Conservation (phyloP, 2,888 invertebrate genomes). For the Xylocampa areola region DNA sequence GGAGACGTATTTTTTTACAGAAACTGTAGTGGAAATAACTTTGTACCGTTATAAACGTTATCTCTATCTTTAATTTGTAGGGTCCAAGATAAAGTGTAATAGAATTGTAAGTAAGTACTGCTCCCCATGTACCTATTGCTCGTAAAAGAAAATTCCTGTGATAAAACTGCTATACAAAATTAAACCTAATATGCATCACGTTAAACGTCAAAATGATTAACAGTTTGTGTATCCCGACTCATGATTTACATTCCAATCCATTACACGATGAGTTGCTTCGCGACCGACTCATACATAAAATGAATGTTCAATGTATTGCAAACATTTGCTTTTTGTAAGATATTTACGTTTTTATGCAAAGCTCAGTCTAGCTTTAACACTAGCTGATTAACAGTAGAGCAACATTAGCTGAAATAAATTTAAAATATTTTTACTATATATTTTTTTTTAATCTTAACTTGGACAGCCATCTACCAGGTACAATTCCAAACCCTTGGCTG, state of each 20-base stretch:
- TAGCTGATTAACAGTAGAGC: slow-evolving; percentile 16
- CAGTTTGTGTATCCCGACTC: neutral
- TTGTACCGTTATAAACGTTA: neutral
- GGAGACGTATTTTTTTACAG: neutral
- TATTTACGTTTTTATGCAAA: neutral
- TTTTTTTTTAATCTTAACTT: no score
- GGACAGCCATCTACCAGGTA: no score
- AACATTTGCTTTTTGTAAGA: slow-evolving; percentile 6
- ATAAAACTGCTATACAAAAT: neutral
- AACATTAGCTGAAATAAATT: neutral
- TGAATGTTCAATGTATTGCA: slow-evolving; percentile 9
- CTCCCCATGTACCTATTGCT: neutral
- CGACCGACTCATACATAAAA: slow-evolving; percentile 7
- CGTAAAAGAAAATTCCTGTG: slow-evolving; percentile 15
- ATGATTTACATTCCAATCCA: slow-evolving; percentile 21
- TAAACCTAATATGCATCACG: neutral
- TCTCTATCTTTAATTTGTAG: slow-evolving; percentile 10
- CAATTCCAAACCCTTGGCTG: no score
- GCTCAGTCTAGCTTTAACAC: slow-evolving; percentile 1
- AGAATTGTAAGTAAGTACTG: slow-evolving; percentile 1
- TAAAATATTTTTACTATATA: no score
- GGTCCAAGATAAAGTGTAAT: neutral
- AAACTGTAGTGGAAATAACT: neutral
- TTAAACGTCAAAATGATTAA: slow-evolving; percentile 4
- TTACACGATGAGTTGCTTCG: slow-evolving; percentile 15